A percentile compares a stretch with the other conserved stretches of the same genome.
These are phyloP conservation scores for Petrocephalus zakoni DNA, from an alignment of 2,113 vertebrate genomes.

Conservation along the genomic window DNA sequence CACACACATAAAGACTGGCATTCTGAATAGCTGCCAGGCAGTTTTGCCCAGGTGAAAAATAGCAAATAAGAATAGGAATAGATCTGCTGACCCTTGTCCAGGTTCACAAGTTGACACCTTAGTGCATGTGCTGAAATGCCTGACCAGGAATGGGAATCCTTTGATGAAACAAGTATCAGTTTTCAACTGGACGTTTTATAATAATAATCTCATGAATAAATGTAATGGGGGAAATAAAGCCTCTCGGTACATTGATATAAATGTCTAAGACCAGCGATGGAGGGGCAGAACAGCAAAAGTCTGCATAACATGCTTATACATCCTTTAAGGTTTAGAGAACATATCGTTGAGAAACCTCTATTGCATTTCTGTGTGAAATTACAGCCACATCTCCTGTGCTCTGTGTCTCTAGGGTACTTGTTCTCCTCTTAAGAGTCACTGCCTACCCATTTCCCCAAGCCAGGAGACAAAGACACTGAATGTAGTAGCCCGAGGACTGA, in stretches of 20 bases:
- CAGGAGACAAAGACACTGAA: background rate
- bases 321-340: background rate
- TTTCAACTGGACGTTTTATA: background rate
- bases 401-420: background rate
- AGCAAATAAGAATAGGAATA: conserved; percentile 18
- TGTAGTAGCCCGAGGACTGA: background rate
- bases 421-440: conserved; percentile 8
- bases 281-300: background rate
- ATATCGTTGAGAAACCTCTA: background rate
- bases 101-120: background rate
- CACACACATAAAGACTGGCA: conserved; percentile 34
- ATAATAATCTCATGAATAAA: background rate
- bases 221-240: background rate
- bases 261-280: background rate
- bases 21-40: conserved; percentile 23
- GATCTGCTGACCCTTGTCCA: background rate
- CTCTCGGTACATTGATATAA: background rate
- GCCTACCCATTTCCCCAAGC: background rate
- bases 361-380: background rate
- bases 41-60: conserved; percentile 17
- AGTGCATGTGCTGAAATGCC: background rate
- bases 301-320: background rate
- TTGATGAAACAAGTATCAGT: background rate
- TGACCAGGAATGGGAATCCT: background rate
- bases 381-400: background rate